Conservation (phyloP, 2,888 invertebrate genomes). For the Leptinotarsa haldemani region DNA sequence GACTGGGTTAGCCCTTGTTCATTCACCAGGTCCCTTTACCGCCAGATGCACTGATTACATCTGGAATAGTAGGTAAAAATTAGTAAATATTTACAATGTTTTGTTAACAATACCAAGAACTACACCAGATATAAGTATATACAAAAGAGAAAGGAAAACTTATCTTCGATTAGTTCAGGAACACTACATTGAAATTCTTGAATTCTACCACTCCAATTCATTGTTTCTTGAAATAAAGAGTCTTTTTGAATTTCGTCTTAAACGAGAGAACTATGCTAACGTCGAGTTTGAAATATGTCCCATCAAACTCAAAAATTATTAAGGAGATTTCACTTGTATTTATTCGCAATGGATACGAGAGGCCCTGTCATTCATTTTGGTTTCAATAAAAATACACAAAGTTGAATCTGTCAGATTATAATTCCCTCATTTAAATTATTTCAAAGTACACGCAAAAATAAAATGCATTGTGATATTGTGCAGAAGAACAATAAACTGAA, state of each 20-base stretch:
- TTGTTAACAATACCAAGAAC: constrained; percentile 34
- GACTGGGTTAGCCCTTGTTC: constrained; percentile 63
- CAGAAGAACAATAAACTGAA: not conserved
- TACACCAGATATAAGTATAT: constrained; percentile 33
- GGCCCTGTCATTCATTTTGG: too few species aligned
- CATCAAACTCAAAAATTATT: not conserved
- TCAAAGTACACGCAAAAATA: too few species aligned
- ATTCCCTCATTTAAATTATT: too few species aligned
- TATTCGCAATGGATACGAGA: too few species aligned
- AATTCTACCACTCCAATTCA: not conserved
- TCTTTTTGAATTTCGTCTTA: not conserved
- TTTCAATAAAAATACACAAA: too few species aligned
- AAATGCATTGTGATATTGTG: not conserved
- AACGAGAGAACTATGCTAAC: not conserved
- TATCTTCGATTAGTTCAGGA: not conserved
- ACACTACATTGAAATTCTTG: not conserved
- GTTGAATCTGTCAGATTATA: too few species aligned
- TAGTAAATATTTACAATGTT: constrained; percentile 48
- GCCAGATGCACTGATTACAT: constrained; percentile 91
- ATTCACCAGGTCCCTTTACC: constrained; percentile 72
- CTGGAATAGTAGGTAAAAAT: constrained; percentile 71
- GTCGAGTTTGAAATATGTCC: not conserved
- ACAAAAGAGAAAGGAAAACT: constrained; percentile 19
- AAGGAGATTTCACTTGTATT: too few species aligned
- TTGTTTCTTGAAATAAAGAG: not conserved